Percentiles rank a stretch among this genome's conserved stretches.
phyloP scores from a whole-genome alignment of 64 coral and sea anemone species.

The Montipora foliosa region DNA sequence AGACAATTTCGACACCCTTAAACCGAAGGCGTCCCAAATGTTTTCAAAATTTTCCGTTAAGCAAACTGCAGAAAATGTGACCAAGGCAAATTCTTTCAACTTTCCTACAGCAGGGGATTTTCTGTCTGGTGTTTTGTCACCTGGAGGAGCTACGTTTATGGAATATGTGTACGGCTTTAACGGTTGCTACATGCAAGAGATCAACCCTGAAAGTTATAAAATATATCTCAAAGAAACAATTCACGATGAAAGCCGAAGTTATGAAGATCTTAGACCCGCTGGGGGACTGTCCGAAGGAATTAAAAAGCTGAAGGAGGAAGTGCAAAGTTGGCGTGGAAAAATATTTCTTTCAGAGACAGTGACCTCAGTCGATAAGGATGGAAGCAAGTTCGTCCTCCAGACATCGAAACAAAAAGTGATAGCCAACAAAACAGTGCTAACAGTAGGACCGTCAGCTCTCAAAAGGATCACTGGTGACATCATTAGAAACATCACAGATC shows the following conservation, averaged over 20 bases:
- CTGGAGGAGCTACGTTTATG: background rate
- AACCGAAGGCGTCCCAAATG: background rate
- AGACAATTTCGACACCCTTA: background rate
- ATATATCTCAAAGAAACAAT: background rate
- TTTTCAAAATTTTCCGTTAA: background rate
- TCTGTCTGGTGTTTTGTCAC: background rate
- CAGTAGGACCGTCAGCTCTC: background rate
- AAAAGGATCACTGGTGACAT: slow-evolving; percentile 23
- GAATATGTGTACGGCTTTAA: background rate
- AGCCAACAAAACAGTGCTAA: background rate
- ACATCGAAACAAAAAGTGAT: background rate
- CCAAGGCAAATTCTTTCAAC: background rate
- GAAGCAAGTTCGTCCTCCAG: background rate
- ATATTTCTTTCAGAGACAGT: background rate
- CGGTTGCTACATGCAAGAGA: slow-evolving; percentile 6
- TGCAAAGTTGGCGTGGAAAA: slow-evolving; percentile 9
- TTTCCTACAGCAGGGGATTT: background rate
- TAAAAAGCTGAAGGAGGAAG: background rate
- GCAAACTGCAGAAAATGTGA: background rate
- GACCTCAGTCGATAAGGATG: background rate
- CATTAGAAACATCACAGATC: background rate
- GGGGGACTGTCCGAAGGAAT: background rate
- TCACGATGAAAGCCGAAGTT: background rate
- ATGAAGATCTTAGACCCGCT: background rate
- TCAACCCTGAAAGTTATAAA: background rate